Percentiles rank a stretch among this genome's conserved stretches.
phyloP scores from a whole-genome alignment of 53 echinoderm and acorn worm species.

The Temnopleurus reevesii region DNA sequence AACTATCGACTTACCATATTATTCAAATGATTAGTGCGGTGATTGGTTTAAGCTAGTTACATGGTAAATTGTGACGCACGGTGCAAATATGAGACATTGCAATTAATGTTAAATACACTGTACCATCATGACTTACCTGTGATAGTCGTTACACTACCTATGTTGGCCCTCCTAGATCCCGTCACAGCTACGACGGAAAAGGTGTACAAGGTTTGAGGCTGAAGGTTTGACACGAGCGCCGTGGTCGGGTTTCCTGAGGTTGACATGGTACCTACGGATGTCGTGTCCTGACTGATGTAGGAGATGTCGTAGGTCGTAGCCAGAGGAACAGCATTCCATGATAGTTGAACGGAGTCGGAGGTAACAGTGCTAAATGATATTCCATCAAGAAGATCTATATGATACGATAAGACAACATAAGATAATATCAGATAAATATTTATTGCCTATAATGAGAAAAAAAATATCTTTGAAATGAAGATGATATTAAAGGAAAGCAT shows the following conservation, averaged over 20 bases:
- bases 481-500: too few relatives aligned
- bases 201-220: slow-evolving; percentile 1
- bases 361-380: neutral
- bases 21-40: too few relatives aligned
- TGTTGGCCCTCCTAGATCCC: neutral
- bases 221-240: neutral
- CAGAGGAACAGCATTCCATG: neutral
- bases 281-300: neutral
- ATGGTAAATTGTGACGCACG: too few relatives aligned
- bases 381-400: slow-evolving; percentile 18
- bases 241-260: neutral
- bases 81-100: too few relatives aligned
- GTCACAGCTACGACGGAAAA: neutral
- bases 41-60: too few relatives aligned
- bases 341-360: neutral
- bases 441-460: too few relatives aligned
- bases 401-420: too few relatives aligned
- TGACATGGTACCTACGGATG: neutral
- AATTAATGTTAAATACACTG: too few relatives aligned
- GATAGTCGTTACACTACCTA: neutral
- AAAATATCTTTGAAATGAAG: too few relatives aligned
- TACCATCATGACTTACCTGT: neutral
- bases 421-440: too few relatives aligned
- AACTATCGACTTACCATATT: too few relatives aligned
- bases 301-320: neutral